Conservation (phyloP, 2,888 invertebrate genomes). For the Aricia artaxerxes region DNA sequence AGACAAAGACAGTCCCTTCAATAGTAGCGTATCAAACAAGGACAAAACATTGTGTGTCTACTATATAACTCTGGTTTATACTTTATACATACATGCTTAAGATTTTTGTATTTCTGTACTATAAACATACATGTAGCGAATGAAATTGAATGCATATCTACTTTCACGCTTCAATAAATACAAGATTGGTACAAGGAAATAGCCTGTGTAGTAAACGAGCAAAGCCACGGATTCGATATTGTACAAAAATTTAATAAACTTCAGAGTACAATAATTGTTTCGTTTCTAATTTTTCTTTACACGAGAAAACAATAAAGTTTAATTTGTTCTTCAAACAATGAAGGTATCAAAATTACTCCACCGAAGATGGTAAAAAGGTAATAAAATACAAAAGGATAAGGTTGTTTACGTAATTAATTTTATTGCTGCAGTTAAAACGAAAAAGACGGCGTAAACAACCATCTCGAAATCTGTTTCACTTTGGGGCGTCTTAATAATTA, state of each 20-base stretch:
- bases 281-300: background rate
- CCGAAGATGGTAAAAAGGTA: conserved; percentile 29
- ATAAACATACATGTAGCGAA: background rate
- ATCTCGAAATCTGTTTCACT: conserved; percentile 79
- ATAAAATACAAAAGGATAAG: conserved; percentile 38
- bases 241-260: conserved; percentile 10
- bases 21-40: no score
- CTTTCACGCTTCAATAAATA: background rate
- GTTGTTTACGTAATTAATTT: conserved; percentile 40
- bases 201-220: background rate
- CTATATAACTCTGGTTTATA: no score
- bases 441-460: conserved; percentile 56
- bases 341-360: conserved; percentile 21
- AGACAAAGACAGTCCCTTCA: no score
- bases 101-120: background rate
- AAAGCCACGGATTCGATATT: background rate
- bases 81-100: background rate
- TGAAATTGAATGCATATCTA: background rate
- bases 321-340: conserved; percentile 14
- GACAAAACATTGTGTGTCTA: no score
- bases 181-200: background rate
- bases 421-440: conserved; percentile 56
- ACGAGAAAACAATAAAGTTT: conserved; percentile 15
- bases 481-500: conserved; percentile 80
- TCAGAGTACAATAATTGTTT: background rate